phyloP scores from a whole-genome alignment of 2,113 vertebrate species.

The Machaerirhynchus nigripectus region DNA sequence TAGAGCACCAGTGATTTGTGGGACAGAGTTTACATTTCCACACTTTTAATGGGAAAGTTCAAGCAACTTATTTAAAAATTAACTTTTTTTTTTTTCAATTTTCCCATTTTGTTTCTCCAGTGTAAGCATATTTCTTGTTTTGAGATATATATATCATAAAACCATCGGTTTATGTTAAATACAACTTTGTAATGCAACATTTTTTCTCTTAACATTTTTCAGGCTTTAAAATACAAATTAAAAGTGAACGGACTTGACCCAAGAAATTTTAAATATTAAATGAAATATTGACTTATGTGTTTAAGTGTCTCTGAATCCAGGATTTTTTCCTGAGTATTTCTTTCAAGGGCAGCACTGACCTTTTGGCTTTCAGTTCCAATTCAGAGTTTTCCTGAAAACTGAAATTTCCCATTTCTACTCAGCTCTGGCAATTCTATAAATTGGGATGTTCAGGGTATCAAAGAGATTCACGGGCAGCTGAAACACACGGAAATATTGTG shows the following conservation, averaged over 20 bases:
- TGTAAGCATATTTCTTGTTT: neutral
- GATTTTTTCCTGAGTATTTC: neutral
- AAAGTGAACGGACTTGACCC: neutral
- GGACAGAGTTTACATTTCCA: neutral
- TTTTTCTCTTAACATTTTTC: neutral
- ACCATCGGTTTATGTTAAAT: neutral
- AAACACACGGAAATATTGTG: fast-evolving
- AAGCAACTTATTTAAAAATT: neutral
- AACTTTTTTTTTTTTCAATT: neutral
- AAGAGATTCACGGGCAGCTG: neutral
- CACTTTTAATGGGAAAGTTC: neutral
- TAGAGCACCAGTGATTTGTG: neutral
- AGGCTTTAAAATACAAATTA: neutral
- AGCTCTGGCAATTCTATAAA: neutral
- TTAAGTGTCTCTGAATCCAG: neutral
- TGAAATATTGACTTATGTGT: neutral
- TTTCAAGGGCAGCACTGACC: neutral
- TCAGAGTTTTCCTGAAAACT: neutral
- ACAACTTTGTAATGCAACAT: neutral
- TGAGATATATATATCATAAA: neutral
- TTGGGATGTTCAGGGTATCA: neutral
- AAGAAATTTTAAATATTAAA: neutral
- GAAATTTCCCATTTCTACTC: fast-evolving
- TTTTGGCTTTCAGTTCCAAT: neutral
- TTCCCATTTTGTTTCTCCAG: neutral